Conservation (phyloP, 2,797 vertebrate species). For the Glyptemys insculpta region DNA sequence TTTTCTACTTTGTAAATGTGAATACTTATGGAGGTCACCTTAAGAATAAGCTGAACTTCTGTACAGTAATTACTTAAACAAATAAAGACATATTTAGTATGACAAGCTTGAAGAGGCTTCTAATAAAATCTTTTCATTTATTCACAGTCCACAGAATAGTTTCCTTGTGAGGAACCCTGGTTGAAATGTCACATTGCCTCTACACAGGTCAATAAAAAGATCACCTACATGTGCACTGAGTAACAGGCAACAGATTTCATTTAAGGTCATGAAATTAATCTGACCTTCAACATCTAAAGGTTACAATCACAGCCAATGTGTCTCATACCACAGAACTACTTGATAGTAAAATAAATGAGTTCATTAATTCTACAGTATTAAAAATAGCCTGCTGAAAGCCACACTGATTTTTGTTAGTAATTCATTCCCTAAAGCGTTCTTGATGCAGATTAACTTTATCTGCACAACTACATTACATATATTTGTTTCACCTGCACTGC, state of each 20-base stretch:
- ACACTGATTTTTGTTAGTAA: not conserved
- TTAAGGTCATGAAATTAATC: conserved; percentile 9
- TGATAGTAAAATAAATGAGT: conserved; percentile 1
- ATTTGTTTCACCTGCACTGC: not conserved
- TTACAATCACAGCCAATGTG: conserved; percentile 13
- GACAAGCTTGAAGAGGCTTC: conserved; percentile 31
- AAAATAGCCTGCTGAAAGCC: not conserved
- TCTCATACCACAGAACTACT: not conserved
- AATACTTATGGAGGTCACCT: conserved; percentile 67
- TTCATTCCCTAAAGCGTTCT: not conserved
- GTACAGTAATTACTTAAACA: conserved; percentile 55
- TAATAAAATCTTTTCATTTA: conserved; percentile 23
- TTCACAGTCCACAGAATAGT: not conserved
- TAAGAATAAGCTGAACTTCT: conserved; percentile 48
- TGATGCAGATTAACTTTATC: not conserved
- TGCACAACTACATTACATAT: not conserved
- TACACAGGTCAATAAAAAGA: conserved; percentile 34
- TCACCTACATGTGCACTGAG: not conserved
- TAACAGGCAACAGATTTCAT: conserved; percentile 10
- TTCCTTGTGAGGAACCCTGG: conserved; percentile 31
- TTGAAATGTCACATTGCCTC: conserved; percentile 4
- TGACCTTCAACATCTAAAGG: not conserved
- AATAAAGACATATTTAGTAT: conserved; percentile 36
- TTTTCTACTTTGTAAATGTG: conserved; percentile 67
- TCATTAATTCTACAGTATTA: not conserved